Conservation (phyloP, 1,140 invertebrate species). For the Carcinoscorpius rotundicauda region DNA sequence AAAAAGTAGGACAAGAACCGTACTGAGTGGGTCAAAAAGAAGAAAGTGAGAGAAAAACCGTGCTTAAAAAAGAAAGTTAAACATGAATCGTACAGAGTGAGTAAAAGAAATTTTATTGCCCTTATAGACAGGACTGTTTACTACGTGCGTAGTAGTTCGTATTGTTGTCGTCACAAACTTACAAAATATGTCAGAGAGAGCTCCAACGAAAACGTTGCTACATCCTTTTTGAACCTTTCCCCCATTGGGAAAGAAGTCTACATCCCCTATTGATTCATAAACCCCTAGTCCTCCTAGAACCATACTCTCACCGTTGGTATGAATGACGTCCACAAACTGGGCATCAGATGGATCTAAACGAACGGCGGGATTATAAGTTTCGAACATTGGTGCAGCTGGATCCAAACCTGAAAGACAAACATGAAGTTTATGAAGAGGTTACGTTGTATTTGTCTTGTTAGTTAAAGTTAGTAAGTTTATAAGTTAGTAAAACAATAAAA, state of each 20-base stretch:
- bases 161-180: constrained; percentile 29
- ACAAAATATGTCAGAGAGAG: constrained; percentile 81
- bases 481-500: too few species aligned
- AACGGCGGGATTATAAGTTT: constrained; percentile 59
- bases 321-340: constrained; percentile 71
- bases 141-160: not conserved
- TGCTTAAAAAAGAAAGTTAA: too few species aligned
- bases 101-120: too few species aligned
- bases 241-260: constrained; percentile 69
- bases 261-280: constrained; percentile 47
- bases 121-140: too few species aligned
- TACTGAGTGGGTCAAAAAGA: too few species aligned
- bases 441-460: too few species aligned
- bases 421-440: too few species aligned
- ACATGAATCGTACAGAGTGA: too few species aligned
- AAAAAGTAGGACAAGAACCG: too few species aligned
- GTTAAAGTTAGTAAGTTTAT: too few species aligned
- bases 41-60: too few species aligned
- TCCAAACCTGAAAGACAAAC: constrained; percentile 52
- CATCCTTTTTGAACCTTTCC: constrained; percentile 78
- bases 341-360: constrained; percentile 70
- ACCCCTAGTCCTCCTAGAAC: constrained; percentile 60
- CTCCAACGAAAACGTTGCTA: constrained; percentile 75
- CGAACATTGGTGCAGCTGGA: constrained; percentile 84
- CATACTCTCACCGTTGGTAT: constrained; percentile 72